Percentiles rank a stretch among this genome's conserved stretches.
Conservation (phyloP, 2,797 vertebrate genomes). For the Pogonophryne albipinna region DNA sequence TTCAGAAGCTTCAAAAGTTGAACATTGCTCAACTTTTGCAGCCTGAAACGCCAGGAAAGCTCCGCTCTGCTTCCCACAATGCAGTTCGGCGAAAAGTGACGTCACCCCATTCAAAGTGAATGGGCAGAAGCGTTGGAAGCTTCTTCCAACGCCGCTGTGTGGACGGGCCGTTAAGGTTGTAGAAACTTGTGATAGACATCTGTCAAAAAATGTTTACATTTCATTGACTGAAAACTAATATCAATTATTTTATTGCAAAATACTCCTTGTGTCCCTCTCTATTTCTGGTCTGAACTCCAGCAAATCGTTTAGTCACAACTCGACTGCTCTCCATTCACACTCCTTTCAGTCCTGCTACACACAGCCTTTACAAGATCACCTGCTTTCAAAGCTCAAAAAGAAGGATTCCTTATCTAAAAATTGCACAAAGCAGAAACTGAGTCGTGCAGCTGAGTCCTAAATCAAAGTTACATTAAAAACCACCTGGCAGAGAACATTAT, state of each 20-base stretch:
- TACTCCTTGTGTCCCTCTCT: too few species aligned
- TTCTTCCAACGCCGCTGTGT: too few species aligned
- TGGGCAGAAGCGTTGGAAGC: too few species aligned
- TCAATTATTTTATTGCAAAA: too few species aligned
- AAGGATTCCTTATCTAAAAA: conserved; percentile 45
- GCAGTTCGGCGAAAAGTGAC: too few species aligned
- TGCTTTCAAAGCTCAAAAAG: conserved; percentile 27
- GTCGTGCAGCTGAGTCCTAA: conserved; percentile 23
- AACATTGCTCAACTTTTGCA: too few species aligned
- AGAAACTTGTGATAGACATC: not conserved
- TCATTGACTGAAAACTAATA: not conserved
- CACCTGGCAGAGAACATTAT: conserved; percentile 42
- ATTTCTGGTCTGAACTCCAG: not conserved
- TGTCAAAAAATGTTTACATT: not conserved
- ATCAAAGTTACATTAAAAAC: conserved; percentile 23
- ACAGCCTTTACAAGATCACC: conserved; percentile 36
- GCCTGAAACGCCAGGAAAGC: too few species aligned
- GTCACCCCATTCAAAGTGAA: too few species aligned
- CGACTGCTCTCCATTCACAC: not conserved
- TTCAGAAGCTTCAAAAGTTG: too few species aligned
- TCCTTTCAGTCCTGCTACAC: not conserved
- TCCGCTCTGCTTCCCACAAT: too few species aligned
- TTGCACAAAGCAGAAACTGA: conserved; percentile 49
- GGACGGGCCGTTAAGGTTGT: too few species aligned
- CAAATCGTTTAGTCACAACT: conserved; percentile 13